Conservation (phyloP, 1,140 invertebrate genomes). For the Procambarus virginalis region DNA sequence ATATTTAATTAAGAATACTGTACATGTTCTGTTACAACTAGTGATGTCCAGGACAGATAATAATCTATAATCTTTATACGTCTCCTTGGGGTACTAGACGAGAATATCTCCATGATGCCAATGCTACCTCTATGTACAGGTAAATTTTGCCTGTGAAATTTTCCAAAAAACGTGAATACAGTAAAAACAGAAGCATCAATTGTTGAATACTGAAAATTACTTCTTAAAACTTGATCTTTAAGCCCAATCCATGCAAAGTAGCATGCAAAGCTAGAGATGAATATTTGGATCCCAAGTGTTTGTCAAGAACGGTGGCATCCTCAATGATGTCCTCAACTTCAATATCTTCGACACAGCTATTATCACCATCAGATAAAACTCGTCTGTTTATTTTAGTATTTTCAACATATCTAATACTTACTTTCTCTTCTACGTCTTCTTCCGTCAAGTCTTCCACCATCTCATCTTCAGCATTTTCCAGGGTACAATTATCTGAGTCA, state of each 20-base stretch:
- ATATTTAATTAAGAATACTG: too few species aligned
- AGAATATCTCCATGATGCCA: too few species aligned
- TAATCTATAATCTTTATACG: too few species aligned
- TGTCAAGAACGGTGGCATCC: not conserved
- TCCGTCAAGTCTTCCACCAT: not conserved
- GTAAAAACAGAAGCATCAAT: not conserved
- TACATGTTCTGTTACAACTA: too few species aligned
- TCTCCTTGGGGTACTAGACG: too few species aligned
- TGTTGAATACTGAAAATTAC: not conserved
- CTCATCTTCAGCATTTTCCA: not conserved
- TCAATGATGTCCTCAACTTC: not conserved
- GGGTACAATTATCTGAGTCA: not conserved
- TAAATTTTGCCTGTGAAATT: too few species aligned
- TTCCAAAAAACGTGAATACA: not conserved
- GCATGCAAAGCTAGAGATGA: not conserved
- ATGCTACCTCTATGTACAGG: too few species aligned
- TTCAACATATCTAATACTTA: not conserved
- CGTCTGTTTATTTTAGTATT: not conserved
- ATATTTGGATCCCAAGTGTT: not conserved
- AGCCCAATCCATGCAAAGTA: not conserved
- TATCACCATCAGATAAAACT: not conserved
- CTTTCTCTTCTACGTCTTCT: not conserved
- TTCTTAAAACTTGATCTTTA: not conserved
- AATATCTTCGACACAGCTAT: constrained; percentile 7
- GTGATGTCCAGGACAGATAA: too few species aligned